Base-by-base conservation (phyloP, 2,888 invertebrate genomes). In the Lysandra bellargus region DNA sequence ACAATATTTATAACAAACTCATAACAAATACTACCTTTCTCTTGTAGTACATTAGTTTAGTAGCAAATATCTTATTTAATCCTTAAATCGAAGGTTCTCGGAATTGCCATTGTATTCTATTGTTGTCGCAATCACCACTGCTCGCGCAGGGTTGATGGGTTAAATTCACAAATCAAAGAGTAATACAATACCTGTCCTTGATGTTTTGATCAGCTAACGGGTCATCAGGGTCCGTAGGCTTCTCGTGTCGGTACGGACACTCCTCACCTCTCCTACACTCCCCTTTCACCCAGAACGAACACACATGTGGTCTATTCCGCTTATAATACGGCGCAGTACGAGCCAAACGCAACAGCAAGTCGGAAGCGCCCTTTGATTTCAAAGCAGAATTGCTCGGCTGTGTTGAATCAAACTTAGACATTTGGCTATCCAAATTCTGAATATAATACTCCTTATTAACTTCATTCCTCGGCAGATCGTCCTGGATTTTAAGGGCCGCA, bases 221-320 rank as follows among this genome's bases (percentile, higher is more conserved):
- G 95, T 99, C 99, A 92, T 99, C 99, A 30, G 99, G 99, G 92
- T 99, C 99, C 2, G 98, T 98, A 0, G 99, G 99, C 88, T 98
- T 98, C 88, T 99, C 99, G 86, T 99, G 99, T 64, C 99, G 95
- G 88, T 99, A 99, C 0, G 99, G 99, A 90, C 99, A 99, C 88
- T 99, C 99, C 90, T 99, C 99, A 30, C 99, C 99, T 89, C 99
- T 95, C 86, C 98, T 96, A 89, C 99, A 99, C 90, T 99, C 99
- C 1, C 99, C 99, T 94, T 99, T 99, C n/a, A 99, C 99, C 98
- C 98, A 99, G 91, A 99, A 99, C 0, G 98, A 98, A 90, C 99
- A 99, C 78, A 99, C 98, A 91, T 99, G 99, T 0, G 99, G 98
- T 84, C 98, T 95, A 87, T 99, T 99, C 79, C 99, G 95, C 88